Evolutionary conservation across 2,113 vertebrate genomes (phyloP), one percentile per base, ranked within the genome.

Genomic region (Aspiorhynchus laticeps): DNA sequence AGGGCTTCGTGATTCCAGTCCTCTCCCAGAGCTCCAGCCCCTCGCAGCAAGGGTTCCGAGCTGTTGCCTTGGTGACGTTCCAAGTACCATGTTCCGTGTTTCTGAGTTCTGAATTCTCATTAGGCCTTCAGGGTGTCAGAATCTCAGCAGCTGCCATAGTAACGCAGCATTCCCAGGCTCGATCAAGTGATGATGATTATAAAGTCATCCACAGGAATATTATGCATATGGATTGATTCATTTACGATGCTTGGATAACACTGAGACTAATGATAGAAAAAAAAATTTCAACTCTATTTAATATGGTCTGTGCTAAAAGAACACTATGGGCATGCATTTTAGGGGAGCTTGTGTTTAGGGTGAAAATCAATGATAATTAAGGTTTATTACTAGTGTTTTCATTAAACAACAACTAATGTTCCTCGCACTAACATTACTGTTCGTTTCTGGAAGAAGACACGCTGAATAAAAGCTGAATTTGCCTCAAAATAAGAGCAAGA

Each of bases 11-110:
- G 61, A 80, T 59, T 59, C 36, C 38, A 56, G n/a, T 86, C 41
- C 41, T 73, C 31, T 88, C 28, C 43, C 19, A 19, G 61, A 67
- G 26, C 53, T 87, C 83, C 75, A 80, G 88, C 80, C 41, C 61
- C 51, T 83, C 80, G 5, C 85, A 85, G 82, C 65, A 59, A 17
- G 76, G 36, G 65, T n/a, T 83, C 65, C 65, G 33, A 85, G 83
- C 83, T 71, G 87, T 88, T 88, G 83, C 87, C 76, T 48, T 56
- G 80, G 88, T 80, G 86, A 88, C 7, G 31, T 51, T 86, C 46
- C n/a, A 51, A 21, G 36, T 53, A 43, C 8, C 10, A 4, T 48
- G 56, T 51, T 85, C 59, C 21, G 1, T 48, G 59, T 77, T 84
- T 63, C 19, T 53, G 79, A 77, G 67, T 56, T 75, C 63, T 59